phyloP scores from a whole-genome alignment of 2,797 vertebrate species.

The Taeniopygia guttata region DNA sequence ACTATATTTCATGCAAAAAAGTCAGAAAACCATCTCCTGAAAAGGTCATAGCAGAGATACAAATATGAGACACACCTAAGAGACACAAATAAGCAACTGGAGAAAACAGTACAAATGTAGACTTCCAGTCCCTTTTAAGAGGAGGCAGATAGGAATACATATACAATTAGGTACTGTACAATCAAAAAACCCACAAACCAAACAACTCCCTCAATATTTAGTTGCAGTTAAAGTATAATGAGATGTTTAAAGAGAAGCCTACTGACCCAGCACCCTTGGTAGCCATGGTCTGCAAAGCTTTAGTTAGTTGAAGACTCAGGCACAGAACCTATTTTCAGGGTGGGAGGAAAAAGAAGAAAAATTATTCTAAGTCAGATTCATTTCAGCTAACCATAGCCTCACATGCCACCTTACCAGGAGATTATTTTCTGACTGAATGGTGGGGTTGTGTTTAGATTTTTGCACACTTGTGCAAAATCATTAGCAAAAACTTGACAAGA shows the following conservation, averaged over 20 bases:
- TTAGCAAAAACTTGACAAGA: not conserved
- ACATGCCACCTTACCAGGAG: fast-evolving
- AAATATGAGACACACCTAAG: not conserved
- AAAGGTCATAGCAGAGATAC: not conserved
- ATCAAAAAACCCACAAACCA: not conserved
- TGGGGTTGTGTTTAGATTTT: not conserved
- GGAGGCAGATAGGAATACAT: not conserved
- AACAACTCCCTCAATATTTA: not conserved
- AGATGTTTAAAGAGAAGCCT: not conserved
- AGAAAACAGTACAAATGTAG: not conserved
- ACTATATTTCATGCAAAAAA: not conserved
- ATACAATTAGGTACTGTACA: not conserved
- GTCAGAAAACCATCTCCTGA: not conserved
- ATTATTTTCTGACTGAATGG: not conserved
- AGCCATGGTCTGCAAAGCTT: not conserved
- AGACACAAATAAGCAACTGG: not conserved
- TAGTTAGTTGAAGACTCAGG: not conserved
- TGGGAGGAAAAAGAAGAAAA: fast-evolving
- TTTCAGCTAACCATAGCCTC: not conserved
- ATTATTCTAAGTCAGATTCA: not conserved
- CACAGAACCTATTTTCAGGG: not conserved
- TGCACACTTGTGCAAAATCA: not conserved
- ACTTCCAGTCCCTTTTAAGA: not conserved
- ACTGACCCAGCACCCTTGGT: not conserved
- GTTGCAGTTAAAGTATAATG: not conserved